Evolutionary conservation across 2,888 invertebrate species (phyloP).

Genomic region (Chalcosyrphus nemorum): DNA sequence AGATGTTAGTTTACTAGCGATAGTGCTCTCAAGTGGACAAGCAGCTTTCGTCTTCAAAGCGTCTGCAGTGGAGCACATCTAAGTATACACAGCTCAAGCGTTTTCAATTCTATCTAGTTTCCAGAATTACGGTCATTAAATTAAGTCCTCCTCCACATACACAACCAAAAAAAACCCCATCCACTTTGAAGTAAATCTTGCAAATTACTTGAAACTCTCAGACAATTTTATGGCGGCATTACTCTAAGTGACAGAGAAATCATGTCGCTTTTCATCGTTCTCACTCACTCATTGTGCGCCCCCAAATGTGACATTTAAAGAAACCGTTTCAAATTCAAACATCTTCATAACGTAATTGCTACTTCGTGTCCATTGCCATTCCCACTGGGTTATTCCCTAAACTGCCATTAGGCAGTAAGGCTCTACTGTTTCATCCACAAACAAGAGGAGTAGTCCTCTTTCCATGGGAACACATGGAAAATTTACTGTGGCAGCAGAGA

Average conservation of each 20-base stretch:
- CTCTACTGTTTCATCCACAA: not conserved
- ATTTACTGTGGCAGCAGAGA: conserved; percentile 1
- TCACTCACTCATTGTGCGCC: conserved; percentile 20
- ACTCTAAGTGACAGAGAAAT: conserved; percentile 48
- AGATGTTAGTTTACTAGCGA: too few species aligned
- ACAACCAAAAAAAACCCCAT: not conserved
- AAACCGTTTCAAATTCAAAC: conserved; percentile 67
- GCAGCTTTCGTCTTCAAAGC: too few species aligned
- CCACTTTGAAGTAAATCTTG: conserved; percentile 18
- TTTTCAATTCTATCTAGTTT: not conserved
- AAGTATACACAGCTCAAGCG: not conserved
- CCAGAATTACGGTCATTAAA: not conserved
- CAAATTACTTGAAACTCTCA: conserved; percentile 40
- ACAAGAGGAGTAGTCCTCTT: not conserved
- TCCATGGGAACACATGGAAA: not conserved
- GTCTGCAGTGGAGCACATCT: too few species aligned
- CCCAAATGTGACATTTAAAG: conserved; percentile 59
- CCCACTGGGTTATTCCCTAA: conserved; percentile 65
- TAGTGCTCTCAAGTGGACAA: too few species aligned
- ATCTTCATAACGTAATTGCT: conserved; percentile 65
- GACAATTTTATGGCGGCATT: conserved; percentile 45
- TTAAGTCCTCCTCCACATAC: not conserved
- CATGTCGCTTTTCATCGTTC: conserved; percentile 44
- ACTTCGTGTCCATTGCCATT: conserved; percentile 63
- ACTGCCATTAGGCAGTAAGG: conserved; percentile 52